phyloP scores from a whole-genome alignment of 2,797 vertebrate genomes.

The Trachurus trachurus region DNA sequence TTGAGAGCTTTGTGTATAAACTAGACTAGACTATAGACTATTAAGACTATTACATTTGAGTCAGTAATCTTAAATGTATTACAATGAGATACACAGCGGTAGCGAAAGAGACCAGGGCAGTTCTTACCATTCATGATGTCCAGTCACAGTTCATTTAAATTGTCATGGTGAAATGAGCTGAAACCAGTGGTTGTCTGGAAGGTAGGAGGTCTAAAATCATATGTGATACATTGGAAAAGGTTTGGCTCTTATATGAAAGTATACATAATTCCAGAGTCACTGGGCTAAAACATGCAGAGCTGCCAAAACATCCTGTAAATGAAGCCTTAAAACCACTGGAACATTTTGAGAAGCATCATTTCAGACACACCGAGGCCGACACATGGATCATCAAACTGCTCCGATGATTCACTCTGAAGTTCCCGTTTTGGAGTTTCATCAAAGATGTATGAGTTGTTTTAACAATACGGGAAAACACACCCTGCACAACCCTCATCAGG shows the following conservation, averaged over 20 bases:
- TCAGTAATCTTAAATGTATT: too few species aligned
- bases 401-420: background rate
- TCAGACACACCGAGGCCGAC: conserved; percentile 17
- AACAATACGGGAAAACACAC: too few species aligned
- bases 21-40: too few species aligned
- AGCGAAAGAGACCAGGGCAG: too few species aligned
- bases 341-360: conserved; percentile 37
- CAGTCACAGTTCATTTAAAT: conserved; percentile 13
- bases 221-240: conserved; percentile 10
- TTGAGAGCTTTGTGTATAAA: background rate
- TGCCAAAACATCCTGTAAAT: conserved; percentile 25
- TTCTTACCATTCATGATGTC: too few species aligned
- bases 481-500: background rate
- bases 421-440: background rate
- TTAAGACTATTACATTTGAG: too few species aligned
- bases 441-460: background rate
- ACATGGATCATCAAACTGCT: conserved; percentile 9
- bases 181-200: conserved; percentile 21
- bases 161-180: conserved; percentile 18
- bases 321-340: conserved; percentile 45
- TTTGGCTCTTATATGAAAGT: conserved; percentile 20
- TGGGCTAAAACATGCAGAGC: conserved; percentile 30
- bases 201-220: conserved; percentile 19
- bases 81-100: too few species aligned
- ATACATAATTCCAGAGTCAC: conserved; percentile 27